These are phyloP conservation scores for Arctia plantaginis DNA, from an alignment of 2,888 invertebrate species.

Conservation along the genomic window DNA sequence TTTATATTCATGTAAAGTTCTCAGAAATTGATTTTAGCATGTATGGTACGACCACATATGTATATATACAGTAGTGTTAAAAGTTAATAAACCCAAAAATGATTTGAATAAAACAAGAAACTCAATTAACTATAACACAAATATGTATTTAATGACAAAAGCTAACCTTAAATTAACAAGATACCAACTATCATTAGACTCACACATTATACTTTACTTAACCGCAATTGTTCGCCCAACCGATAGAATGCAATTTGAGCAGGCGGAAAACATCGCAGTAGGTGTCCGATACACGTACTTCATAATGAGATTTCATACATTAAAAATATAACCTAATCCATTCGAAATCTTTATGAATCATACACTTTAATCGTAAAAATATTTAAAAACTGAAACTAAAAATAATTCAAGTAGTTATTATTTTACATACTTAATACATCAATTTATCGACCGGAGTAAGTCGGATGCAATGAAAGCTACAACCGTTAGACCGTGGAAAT, in stretches of 20 bases:
- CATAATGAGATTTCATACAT: not conserved
- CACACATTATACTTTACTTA: slow-evolving; percentile 29
- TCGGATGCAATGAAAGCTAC: not conserved
- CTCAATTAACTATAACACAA: not conserved
- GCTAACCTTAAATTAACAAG: slow-evolving; percentile 13
- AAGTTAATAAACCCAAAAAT: not conserved
- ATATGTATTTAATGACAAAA: not conserved
- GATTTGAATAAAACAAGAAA: not conserved
- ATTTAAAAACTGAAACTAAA: not conserved
- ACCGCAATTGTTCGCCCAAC: slow-evolving; percentile 45
- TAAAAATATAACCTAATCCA: not conserved
- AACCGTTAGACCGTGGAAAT: not conserved
- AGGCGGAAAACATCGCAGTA: slow-evolving; percentile 25
- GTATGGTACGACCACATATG: no score
- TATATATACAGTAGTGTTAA: not conserved
- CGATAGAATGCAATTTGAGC: slow-evolving; percentile 41
- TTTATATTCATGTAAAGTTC: no score
- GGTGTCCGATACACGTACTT: not conserved
- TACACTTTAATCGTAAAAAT: not conserved
- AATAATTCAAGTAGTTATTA: not conserved
- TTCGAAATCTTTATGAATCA: not conserved
- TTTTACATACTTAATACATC: not conserved
- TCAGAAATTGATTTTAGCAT: no score
- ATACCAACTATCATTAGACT: slow-evolving; percentile 21
- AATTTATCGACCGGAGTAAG: not conserved